phyloP scores from a whole-genome alignment of 2,113 vertebrate genomes.

The Xiphorhynchus elegans region DNA sequence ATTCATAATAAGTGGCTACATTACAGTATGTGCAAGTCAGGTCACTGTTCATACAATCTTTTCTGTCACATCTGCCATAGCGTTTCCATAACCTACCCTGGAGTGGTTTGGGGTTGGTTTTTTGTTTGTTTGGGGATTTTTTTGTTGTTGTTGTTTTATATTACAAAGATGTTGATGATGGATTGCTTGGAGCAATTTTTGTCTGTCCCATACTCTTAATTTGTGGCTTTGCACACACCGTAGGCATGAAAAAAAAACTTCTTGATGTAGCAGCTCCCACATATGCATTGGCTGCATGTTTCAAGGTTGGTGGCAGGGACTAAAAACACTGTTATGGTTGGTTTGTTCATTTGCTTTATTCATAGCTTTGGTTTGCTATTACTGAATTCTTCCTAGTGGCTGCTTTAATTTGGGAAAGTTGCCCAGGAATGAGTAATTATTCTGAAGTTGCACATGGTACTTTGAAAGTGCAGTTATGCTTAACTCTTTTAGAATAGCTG shows the following conservation, averaged over 20 bases:
- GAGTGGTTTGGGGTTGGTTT: background rate
- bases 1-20: background rate
- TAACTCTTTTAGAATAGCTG: background rate
- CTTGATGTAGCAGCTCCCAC: background rate
- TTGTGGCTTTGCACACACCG: background rate
- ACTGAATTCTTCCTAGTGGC: background rate
- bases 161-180: background rate
- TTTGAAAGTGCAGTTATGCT: background rate
- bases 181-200: background rate
- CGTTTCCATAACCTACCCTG: background rate
- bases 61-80: background rate
- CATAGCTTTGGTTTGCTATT: constrained; percentile 17
- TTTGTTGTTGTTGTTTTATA: background rate
- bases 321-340: background rate
- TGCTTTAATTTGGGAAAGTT: background rate
- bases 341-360: background rate
- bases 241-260: background rate
- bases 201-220: background rate
- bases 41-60: background rate
- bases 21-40: background rate
- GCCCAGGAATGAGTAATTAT: background rate
- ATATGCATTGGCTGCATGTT: background rate
- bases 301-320: background rate
- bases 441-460: background rate
- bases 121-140: background rate